Conservation (phyloP, 2,888 invertebrate genomes). For the Cephus pygmeus region DNA sequence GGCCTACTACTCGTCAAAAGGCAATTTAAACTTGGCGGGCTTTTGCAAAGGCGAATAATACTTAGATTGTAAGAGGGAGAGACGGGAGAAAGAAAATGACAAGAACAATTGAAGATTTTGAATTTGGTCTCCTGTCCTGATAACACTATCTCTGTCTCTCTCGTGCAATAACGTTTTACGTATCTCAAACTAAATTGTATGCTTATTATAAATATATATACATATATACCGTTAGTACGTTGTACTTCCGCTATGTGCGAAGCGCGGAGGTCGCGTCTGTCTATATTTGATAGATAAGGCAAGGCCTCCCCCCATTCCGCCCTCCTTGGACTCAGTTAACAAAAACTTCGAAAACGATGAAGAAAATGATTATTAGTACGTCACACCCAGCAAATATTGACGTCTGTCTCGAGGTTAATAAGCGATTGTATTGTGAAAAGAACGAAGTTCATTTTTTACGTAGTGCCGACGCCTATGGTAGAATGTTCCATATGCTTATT, state of each 20-base stretch:
- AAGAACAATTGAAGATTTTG: no score
- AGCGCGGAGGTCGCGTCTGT: slow-evolving; percentile 21
- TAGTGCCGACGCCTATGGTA: background rate
- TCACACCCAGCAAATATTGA: background rate
- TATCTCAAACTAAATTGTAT: background rate
- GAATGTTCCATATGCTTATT: no score
- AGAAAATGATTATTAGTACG: no score
- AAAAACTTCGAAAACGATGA: background rate
- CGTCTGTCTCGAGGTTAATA: background rate
- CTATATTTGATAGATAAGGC: background rate
- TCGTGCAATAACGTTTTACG: no score
- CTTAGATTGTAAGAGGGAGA: no score
- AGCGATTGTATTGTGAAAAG: background rate
- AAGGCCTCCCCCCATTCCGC: no score
- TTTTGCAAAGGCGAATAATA: no score
- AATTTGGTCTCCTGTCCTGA: background rate
- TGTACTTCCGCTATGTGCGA: slow-evolving; percentile 13
- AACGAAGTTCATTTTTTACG: background rate
- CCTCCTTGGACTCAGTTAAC: background rate
- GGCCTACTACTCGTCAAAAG: no score
- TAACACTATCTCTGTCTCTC: no score
- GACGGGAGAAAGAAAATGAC: no score
- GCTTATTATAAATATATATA: slow-evolving; percentile 1
- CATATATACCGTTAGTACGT: background rate
- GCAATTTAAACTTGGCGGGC: no score